These are phyloP conservation scores for Thermophis baileyi DNA, from an alignment of 2,113 vertebrate species.

Conservation along the genomic window DNA sequence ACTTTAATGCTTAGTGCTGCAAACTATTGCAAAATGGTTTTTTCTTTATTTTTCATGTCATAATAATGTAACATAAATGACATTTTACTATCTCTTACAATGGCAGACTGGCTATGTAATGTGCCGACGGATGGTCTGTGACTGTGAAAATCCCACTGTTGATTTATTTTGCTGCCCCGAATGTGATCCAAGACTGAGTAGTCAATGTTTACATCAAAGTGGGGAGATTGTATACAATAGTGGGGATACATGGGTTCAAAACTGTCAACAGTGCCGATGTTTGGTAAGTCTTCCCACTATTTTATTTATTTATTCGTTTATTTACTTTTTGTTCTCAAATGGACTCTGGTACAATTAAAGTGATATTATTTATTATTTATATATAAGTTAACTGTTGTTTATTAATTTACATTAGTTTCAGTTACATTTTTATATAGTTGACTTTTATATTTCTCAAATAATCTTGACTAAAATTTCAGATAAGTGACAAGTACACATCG, in stretches of 20 bases:
- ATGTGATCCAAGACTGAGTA: conserved; percentile 92
- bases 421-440: not conserved
- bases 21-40: not conserved
- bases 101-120: conserved; percentile 87
- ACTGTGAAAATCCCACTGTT: conserved; percentile 95
- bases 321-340: not conserved
- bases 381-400: not conserved
- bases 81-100: conserved; percentile 19
- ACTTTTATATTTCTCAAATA: not conserved
- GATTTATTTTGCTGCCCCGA: conserved; percentile 97
- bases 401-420: conserved; percentile 5
- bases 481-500: not conserved
- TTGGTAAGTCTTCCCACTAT: conserved; percentile 76
- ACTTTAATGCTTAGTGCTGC: not conserved
- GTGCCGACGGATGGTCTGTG: conserved; percentile 97
- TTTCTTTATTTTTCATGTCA: not conserved
- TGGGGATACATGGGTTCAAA: conserved; percentile 94
- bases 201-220: conserved; percentile 92
- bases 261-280: conserved; percentile 94
- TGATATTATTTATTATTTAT: not conserved
- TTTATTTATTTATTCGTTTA: not conserved
- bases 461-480: conserved; percentile 21
- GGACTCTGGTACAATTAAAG: not conserved
- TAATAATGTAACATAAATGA: not conserved
- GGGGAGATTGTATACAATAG: conserved; percentile 88